phyloP scores from a whole-genome alignment of 2,797 vertebrate genomes.

The Carduelis carduelis region DNA sequence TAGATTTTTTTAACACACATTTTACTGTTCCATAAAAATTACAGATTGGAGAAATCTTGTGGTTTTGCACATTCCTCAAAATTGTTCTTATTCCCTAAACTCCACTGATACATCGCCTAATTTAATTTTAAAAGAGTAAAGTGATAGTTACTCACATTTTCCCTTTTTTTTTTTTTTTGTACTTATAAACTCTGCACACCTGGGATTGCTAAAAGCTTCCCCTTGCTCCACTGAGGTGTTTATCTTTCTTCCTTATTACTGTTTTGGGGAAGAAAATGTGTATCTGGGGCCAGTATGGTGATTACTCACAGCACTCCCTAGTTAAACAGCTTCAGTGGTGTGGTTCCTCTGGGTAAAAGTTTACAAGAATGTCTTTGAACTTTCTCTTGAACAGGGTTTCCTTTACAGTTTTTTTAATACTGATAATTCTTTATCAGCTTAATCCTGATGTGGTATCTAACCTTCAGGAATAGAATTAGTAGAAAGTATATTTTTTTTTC shows the following conservation, averaged over 20 bases:
- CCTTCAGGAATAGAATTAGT: background rate
- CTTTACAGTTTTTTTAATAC: background rate
- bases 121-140: slow-evolving; percentile 40
- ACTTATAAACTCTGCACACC: slow-evolving; percentile 22
- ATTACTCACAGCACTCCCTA: slow-evolving; percentile 14
- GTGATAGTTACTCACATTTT: slow-evolving; percentile 37
- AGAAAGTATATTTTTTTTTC: background rate
- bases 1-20: background rate
- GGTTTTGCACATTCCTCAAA: background rate
- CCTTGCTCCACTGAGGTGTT: slow-evolving; percentile 22
- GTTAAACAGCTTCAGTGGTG: background rate
- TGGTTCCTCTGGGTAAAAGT: background rate
- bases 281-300: slow-evolving; percentile 14
- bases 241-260: slow-evolving; percentile 35
- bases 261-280: slow-evolving; percentile 32
- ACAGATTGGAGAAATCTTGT: background rate
- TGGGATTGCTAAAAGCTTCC: slow-evolving; percentile 31
- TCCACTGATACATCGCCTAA: background rate
- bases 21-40: background rate
- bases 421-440: background rate
- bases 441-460: background rate
- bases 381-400: background rate
- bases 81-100: slow-evolving; percentile 5
- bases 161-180: background rate
- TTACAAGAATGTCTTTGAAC: slow-evolving; percentile 7